Evolutionary conservation across 2,797 vertebrate genomes (phyloP), one percentile per base, ranked within the genome.

Genomic region (Rallus crepitans): DNA sequence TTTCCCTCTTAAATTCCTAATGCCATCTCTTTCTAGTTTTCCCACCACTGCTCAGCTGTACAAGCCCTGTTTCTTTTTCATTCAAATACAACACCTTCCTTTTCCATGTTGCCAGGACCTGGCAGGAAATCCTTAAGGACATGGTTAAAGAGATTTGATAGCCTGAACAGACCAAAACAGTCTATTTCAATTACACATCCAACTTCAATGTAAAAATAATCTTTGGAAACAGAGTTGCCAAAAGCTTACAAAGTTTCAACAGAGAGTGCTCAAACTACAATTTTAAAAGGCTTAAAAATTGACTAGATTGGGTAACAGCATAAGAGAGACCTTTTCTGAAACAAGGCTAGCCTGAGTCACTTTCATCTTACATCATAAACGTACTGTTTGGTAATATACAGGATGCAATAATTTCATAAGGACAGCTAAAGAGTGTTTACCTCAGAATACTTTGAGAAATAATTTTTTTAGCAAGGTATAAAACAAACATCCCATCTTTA

Each of bases 351-450:
- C 47, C n/a, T 23, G 37, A 79, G 55, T 24, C 59, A 30, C 18
- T 89, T 42, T 20, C 24, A 39, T 7, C 16, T 50, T 50, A 20
- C 20, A 24, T 66, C 39, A 82, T 82, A 93, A 87, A 76, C 1
- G 0, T 2, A 1, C 0, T 0, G 25, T 75, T 87, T 53, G 40
- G 7, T 37, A 3, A 40, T 45, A 24, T 28, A 28, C 15, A 55
- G 21, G 33, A 72, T 65, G 50, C 31, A 25, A 65, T 57, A 1
- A 8, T 76, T 71, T 71, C 50, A 27, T 8, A 50, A 6, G 15
- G 50, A 40, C 53, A 78, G 3, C 30, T 18, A 20, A 69, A 6
- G 7, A 14, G 7, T 11, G 17, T 39, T 93, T 79, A 53, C 23
- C 37, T 79, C 33, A 6, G 66, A 72, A 65, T 37, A 50, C 9